Evolutionary conservation across 2,888 invertebrate genomes (phyloP), one percentile per base, ranked within the genome.

Genomic region (Trissolcus japonicus): DNA sequence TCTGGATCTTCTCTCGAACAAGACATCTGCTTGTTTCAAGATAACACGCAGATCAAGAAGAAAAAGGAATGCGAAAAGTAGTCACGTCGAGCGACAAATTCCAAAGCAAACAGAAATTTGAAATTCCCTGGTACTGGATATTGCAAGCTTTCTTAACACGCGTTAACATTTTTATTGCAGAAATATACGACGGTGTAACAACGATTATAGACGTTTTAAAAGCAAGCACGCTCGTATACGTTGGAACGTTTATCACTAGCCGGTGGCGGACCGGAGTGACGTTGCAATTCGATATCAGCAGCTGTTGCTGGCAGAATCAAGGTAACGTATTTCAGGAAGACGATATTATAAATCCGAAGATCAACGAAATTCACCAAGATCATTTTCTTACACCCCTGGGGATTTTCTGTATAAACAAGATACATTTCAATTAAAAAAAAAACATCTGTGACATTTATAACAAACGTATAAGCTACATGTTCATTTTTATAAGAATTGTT

Each of bases 281-380:
- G 59, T 59, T 53, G 53, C 59, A 51, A 59, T 59, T 59, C 59
- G 59, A 67, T 67, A 67, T 29, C 14, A 43, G 59, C 67, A 59
- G 25, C 25, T 67, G 67, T 43, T 59, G 59, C 59, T 1, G 43
- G 43, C 59, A 59, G 59, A 59, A 11, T 59, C 29, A n/a, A 17
- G 13, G 19, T 35, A 41, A 66, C 50, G 21, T 57, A 57, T 46
- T 66, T 66, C 46, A 35, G 51, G 55, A 66, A 51, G 66, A n/a
- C n/a, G n/a, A 65, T 65, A 35, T 65, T 63, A n/a, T 56, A 48
- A 1, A 43, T 48, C 25, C 6, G 25, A 25, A 25, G 25, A 25
- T 25, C 4, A 0, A 4, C 25, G 25, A 25, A 25, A 25, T 25
- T 25, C 25, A 25, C 25, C 25, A 6, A 25, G 25, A 25, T 25